phyloP scores from a whole-genome alignment of 1,140 invertebrate species.

The Drosophila dunni region DNA sequence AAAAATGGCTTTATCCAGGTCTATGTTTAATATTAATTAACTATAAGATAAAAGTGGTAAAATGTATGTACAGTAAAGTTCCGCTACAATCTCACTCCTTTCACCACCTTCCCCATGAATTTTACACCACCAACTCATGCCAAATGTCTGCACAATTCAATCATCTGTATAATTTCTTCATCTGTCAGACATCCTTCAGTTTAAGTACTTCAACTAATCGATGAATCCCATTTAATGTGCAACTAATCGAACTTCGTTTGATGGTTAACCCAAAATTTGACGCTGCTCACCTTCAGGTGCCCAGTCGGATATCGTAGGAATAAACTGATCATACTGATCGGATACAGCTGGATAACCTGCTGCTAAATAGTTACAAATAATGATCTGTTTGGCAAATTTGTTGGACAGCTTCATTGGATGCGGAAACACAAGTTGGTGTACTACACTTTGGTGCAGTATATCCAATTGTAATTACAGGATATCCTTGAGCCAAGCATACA shows the following conservation, averaged over 20 bases:
- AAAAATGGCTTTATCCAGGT: too few relatives aligned
- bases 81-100: too few relatives aligned
- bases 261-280: constrained; percentile 73
- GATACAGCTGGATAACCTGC: constrained; percentile 44
- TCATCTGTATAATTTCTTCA: background rate
- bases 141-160: background rate
- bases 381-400: constrained; percentile 77
- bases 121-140: background rate
- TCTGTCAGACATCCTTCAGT: background rate
- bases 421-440: background rate
- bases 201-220: constrained; percentile 12
- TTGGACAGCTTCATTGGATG: constrained; percentile 28
- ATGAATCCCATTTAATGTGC: constrained; percentile 30
- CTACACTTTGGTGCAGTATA: constrained; percentile 2
- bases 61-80: too few relatives aligned
- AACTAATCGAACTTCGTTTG: constrained; percentile 49
- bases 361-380: constrained; percentile 74
- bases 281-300: constrained; percentile 58
- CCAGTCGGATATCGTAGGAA: constrained; percentile 1
- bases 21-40: too few relatives aligned
- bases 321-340: background rate
- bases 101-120: too few relatives aligned
- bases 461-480: constrained; percentile 66
- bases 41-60: too few relatives aligned
- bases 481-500: constrained; percentile 51